Base-by-base conservation (phyloP, 2,797 vertebrate species). In the Limosa lapponica region DNA sequence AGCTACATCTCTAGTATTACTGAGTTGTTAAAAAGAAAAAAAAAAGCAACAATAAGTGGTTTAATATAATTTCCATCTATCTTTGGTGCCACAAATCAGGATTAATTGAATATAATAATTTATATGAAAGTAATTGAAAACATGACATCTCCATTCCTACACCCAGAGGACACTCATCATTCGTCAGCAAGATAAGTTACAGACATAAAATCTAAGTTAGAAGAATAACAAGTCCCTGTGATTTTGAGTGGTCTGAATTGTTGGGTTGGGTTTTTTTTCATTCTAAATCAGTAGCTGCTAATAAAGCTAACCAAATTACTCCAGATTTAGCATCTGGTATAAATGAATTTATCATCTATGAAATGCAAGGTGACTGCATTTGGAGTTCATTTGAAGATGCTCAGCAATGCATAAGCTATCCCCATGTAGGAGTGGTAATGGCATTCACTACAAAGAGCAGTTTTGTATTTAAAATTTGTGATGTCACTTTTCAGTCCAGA, bases 71-170 rank as follows among this genome's bases (percentile, higher is more conserved):
- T 83, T 64, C 23, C 55, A 82, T 80, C n/a, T 87, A 66, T 90
- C 52, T 71, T 85, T 95, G n/a, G 41, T 94, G 67, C 36, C n/a
- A 87, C 27, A 80, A 83, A 81, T 95, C 37, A 82, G 57, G n/a
- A 82, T 87, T 87, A 89, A 93, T 75, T 48, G 28, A 80, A 85
- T 82, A 66, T 69, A 54, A 44, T 79, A 36, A 41, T 85, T 93
- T 61, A 75, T 73, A 57, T 34, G 34, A 77, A 88, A 77, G 62
- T 79, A 93, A 90, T 34, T 70, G 52, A 87, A 93, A 92, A 72
- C 28, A 70, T 66, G 37, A 34, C 46, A 43, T 89, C 71, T 77
- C 24, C 7, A 3, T 95, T 95, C 65, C 43, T 41, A 83, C 51
- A 72, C 41, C 32, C 44, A 28, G 66, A 44, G 6, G 28, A 19